Evolutionary conservation across 2,888 invertebrate species (phyloP).

Genomic region (Eustalomyia histrio): DNA sequence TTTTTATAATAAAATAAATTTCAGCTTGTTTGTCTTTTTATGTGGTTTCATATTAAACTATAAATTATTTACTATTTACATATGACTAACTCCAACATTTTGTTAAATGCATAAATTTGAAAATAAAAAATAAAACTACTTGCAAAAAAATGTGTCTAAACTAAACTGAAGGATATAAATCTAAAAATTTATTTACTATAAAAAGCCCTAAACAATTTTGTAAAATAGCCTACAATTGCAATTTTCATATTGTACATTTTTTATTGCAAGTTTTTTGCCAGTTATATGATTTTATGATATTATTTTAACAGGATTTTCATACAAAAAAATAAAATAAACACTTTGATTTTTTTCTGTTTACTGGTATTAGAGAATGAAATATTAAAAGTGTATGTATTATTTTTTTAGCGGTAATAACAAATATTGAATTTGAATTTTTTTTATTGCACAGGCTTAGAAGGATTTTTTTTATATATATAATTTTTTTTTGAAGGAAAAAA

Average conservation of each 20-base stretch:
- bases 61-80: slow-evolving; percentile 60
- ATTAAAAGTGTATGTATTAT: too few species aligned
- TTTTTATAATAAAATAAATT: background rate
- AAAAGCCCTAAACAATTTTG: slow-evolving; percentile 51
- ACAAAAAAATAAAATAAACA: background rate
- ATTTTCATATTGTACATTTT: slow-evolving; percentile 9
- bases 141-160: slow-evolving; percentile 39
- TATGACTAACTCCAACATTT: slow-evolving; percentile 57
- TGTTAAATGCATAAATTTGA: slow-evolving; percentile 50
- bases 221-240: slow-evolving; percentile 36
- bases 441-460: too few species aligned
- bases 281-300: slow-evolving; percentile 34
- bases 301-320: slow-evolving; percentile 34
- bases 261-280: slow-evolving; percentile 15
- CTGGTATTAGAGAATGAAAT: too few species aligned
- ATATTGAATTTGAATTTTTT: too few species aligned
- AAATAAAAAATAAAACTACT: slow-evolving; percentile 12
- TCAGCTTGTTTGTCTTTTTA: background rate
- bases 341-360: background rate
- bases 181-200: slow-evolving; percentile 58
- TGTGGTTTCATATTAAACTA: slow-evolving; percentile 39
- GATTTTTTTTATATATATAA: too few species aligned
- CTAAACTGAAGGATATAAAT: slow-evolving; percentile 40
- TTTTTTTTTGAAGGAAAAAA: too few species aligned
- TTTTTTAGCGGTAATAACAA: too few species aligned